A percentile compares a stretch with the other conserved stretches of the same genome.
These are phyloP conservation scores for Crocodylus rhombifer DNA, from an alignment of 2,797 vertebrate species.

Conservation along the genomic window DNA sequence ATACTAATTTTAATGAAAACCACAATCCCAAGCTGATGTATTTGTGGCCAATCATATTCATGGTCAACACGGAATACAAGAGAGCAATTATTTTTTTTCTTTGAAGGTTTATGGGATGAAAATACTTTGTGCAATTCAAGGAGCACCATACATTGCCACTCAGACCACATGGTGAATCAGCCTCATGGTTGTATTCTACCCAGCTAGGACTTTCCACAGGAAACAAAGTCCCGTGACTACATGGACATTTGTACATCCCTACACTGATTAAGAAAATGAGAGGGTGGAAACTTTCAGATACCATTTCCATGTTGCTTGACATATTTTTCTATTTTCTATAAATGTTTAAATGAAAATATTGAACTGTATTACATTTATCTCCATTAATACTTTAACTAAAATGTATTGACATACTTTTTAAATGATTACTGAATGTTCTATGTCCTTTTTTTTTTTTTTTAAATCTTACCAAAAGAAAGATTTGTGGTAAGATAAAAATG, in stretches of 20 bases:
- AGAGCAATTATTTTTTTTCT: background rate
- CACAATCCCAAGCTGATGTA: background rate
- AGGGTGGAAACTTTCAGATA: background rate
- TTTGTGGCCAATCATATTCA: background rate
- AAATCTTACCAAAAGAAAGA: background rate
- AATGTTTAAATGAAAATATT: background rate
- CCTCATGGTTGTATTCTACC: background rate
- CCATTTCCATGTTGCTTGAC: background rate
- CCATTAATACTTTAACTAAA: background rate
- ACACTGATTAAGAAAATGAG: background rate
- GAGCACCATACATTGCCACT: background rate
- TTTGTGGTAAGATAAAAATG: background rate
- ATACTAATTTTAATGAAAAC: background rate
- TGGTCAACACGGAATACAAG: background rate
- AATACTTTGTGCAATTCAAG: background rate
- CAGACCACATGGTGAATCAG: background rate
- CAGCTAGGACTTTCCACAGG: background rate
- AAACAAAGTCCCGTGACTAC: background rate
- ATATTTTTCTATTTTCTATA: background rate
- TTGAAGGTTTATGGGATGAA: background rate
- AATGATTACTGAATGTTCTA: background rate
- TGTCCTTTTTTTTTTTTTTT: background rate
- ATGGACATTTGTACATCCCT: background rate
- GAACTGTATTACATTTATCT: background rate
- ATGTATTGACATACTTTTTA: background rate